Base-by-base conservation (phyloP, 2,113 vertebrate species). In the Mugil cephalus region DNA sequence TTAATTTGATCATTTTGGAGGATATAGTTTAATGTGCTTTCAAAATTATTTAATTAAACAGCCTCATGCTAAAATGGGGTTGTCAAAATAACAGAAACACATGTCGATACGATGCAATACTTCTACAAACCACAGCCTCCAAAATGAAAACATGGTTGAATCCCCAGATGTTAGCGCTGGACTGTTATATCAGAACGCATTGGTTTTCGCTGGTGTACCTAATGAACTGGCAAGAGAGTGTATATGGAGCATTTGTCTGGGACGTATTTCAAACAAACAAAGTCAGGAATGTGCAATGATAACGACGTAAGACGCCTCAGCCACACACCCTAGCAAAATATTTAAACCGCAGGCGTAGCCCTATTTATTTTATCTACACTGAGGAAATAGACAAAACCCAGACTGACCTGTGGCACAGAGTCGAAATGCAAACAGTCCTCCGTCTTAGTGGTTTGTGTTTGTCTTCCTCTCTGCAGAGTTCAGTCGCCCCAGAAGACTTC, bases 401-500 rank as follows among this genome's bases (percentile, higher is more conserved):
- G 65, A 64, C 38, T 55, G 69, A 54, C 30, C 36, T 52, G 43
- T 19, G 21, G 15, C 34, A 52, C 18, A 52, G 2, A 39, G 43
- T 35, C 19, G 38, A 72, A 68, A 52, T 55, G 36, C 67, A 59
- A 71, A 73, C 65, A 74, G 8, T 60, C 46, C 7, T 48, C 12
- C 0, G 24, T 55, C 7, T 61, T 51, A 61, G 10, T n/a, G 46
- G 43, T 67, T 86, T 89, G 72, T 82, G 67, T 84, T 85, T 90
- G 24, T 92, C 74, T 89, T 75, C 91, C 54, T 79, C 68, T 83
- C 90, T 87, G 73, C 92, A 99, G 97, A 95, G 91, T 89, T 93
- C 79, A 38, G 89, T 87, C 70, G 88, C 91, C 73, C 92, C 96
- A 52, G 96, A 97, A 89, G 98, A 99, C 93, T 99, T 98, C 92